Percentiles rank a stretch among this genome's conserved stretches.
phyloP scores from a whole-genome alignment of 2,888 invertebrate genomes.

The Cerastoderma edule region DNA sequence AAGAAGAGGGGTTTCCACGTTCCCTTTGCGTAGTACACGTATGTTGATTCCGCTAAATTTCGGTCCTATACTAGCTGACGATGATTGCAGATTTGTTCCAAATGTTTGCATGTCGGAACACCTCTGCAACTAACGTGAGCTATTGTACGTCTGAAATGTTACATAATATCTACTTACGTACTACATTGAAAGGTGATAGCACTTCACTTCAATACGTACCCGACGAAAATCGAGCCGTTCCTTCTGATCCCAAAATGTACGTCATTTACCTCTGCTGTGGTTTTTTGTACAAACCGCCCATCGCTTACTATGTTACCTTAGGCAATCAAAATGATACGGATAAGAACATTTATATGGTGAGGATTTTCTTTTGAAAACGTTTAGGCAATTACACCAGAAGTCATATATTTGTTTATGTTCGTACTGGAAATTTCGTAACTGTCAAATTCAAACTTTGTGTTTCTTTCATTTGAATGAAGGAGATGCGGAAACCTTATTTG shows the following conservation, averaged over 20 bases:
- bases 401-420: background rate
- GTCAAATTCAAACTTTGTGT: conserved; percentile 1
- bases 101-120: background rate
- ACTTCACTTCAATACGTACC: conserved; percentile 70
- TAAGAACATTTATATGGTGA: background rate
- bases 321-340: background rate
- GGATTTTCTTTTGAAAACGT: background rate
- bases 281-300: conserved; percentile 77
- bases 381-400: background rate
- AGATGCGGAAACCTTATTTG: background rate
- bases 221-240: conserved; percentile 81
- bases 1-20: no score
- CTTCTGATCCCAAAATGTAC: conserved; percentile 83
- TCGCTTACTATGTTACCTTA: conserved; percentile 82
- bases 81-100: background rate
- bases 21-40: no score
- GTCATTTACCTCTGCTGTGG: conserved; percentile 82
- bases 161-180: background rate
- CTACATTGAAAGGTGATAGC: background rate
- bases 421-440: background rate
- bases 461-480: background rate
- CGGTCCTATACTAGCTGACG: background rate
- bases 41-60: no score
- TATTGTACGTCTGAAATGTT: background rate
- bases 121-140: background rate